phyloP scores from a whole-genome alignment of 2,888 invertebrate species.

The Arge pagana region DNA sequence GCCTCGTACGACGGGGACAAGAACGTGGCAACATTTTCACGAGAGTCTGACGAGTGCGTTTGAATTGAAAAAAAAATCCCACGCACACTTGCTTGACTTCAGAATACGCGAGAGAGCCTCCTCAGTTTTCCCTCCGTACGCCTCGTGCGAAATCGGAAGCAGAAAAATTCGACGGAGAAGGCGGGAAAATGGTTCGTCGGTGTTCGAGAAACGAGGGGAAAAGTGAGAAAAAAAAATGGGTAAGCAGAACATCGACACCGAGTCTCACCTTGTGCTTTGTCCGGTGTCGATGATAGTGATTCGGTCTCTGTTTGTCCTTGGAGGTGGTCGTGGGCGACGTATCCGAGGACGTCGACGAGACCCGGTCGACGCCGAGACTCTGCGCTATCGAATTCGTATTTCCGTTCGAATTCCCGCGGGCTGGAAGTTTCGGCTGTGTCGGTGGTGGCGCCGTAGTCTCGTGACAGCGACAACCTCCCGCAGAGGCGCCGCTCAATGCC shows the following conservation, averaged over 20 bases:
- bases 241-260: background rate
- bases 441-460: slow-evolving; percentile 37
- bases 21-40: no score
- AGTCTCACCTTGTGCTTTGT: slow-evolving; percentile 51
- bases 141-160: no score
- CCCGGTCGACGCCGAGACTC: slow-evolving; percentile 30
- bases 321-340: slow-evolving; percentile 33
- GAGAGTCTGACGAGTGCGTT: no score
- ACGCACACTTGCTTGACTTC: no score
- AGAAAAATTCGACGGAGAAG: background rate
- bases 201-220: background rate
- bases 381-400: no score
- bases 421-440: slow-evolving; percentile 26
- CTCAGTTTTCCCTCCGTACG: no score
- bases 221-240: slow-evolving; percentile 22
- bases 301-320: slow-evolving; percentile 44
- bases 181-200: slow-evolving; percentile 1
- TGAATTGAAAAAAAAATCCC: no score
- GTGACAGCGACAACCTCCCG: slow-evolving; percentile 57
- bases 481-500: slow-evolving; percentile 66
- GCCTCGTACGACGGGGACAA: no score
- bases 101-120: no score
- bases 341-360: slow-evolving; percentile 31
- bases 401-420: slow-evolving; percentile 31
- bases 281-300: slow-evolving; percentile 50